Evolutionary conservation across 2,888 invertebrate genomes (phyloP).

Genomic region (Sicus ferrugineus): DNA sequence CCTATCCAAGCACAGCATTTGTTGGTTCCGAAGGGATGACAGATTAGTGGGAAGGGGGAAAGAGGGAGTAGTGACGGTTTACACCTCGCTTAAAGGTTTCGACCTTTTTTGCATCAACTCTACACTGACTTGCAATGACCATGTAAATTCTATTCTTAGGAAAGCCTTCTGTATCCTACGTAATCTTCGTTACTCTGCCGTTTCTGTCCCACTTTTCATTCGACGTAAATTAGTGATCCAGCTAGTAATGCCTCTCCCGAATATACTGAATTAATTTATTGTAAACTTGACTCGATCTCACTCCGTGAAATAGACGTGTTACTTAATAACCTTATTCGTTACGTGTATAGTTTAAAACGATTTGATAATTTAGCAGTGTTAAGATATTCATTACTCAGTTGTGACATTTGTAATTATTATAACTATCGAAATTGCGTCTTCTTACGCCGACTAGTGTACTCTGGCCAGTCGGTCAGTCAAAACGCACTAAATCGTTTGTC

Average conservation of each 20-base stretch:
- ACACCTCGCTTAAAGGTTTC: too few species aligned
- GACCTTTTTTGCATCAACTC: neutral
- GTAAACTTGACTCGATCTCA: neutral
- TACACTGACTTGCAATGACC: neutral
- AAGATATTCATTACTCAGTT: neutral
- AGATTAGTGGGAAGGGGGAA: too few species aligned
- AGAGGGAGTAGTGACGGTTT: too few species aligned
- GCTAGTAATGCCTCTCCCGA: neutral
- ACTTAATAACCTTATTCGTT: neutral
- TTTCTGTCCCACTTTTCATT: neutral
- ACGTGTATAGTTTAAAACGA: neutral
- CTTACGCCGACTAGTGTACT: too few species aligned
- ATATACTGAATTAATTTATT: neutral
- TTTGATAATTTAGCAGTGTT: neutral
- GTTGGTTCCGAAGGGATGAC: too few species aligned
- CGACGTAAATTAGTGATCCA: slow-evolving; percentile 1
- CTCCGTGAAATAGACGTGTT: neutral
- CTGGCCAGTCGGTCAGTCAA: too few species aligned
- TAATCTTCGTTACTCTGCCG: neutral
- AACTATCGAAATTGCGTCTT: too few species aligned
- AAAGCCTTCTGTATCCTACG: neutral
- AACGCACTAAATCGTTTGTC: too few species aligned
- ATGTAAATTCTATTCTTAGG: neutral
- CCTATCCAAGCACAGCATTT: too few species aligned
- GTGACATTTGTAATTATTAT: neutral